Evolutionary conservation across 1,140 invertebrate genomes (phyloP), one percentile per base, ranked within the genome.

Genomic region (Apolygus lucorum): DNA sequence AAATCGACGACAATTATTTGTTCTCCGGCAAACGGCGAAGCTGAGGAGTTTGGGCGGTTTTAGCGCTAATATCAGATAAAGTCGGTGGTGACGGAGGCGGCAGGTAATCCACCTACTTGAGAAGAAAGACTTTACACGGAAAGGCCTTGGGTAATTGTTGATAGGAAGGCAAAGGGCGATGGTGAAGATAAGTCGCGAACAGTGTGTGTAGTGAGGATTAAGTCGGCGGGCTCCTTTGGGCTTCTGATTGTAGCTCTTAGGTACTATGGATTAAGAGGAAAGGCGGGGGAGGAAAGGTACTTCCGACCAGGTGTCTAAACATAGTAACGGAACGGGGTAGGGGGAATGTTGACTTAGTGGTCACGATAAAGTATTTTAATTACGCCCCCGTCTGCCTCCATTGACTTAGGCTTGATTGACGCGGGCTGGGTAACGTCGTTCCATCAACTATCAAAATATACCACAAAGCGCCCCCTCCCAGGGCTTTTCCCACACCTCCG

Each of bases 401-500:
- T 64, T 64, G 63, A 64, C 64, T 66, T 66, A 66, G 64, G n/a
- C 64, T 66, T 66, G 64, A 66, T 66, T 66, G 64, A 66, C 29
- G 64, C 64, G 4, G 8, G 28, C 14, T n/a, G 62, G 27, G 63
- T 26, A 27, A 64, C 14, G 63, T 17, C 24, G 63, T 26, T 26
- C 27, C 64, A 29, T 66, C 64, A 66, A 66, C 64, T 28, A 66
- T 66, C 64, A 66, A 64, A 64, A 64, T 64, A 27, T 28, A 64
- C 54, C 54, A 59, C 54, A 59, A 59, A 14, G 54, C 11, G 34
- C 34, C 17, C 34, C 34, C 34, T 42, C 17, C 34, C 34, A 42
- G 4, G 4, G 34, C 34, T 17, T 42, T 42, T 17, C 17, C 34
- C n/a, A n/a, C n/a, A n/a, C n/a, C n/a, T n/a, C n/a, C n/a, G n/a